Percentiles rank a stretch among this genome's conserved stretches.
Conservation (phyloP, 2,888 invertebrate species). For the Ectobius pallidus region DNA sequence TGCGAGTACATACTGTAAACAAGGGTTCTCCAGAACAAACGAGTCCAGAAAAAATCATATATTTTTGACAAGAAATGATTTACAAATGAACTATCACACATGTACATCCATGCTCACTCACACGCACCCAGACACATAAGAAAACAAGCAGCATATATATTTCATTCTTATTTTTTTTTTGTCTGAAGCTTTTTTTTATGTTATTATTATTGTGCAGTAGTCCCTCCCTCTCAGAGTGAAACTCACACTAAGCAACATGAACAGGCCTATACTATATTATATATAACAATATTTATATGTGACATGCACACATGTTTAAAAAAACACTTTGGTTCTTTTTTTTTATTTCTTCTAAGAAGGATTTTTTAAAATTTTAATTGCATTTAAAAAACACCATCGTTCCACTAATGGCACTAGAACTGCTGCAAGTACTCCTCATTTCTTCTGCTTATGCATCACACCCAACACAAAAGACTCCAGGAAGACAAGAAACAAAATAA, state of each 20-base stretch:
- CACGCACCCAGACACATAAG: slow-evolving; percentile 50
- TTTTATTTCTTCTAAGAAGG: slow-evolving; percentile 28
- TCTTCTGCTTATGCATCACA: slow-evolving; percentile 6
- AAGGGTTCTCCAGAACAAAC: too few relatives aligned
- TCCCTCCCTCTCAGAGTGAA: slow-evolving; percentile 23
- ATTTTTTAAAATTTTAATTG: slow-evolving; percentile 56
- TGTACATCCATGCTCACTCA: slow-evolving; percentile 44
- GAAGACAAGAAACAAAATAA: background rate
- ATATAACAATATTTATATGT: slow-evolving; percentile 65
- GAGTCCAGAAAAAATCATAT: slow-evolving; percentile 59
- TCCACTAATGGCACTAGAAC: slow-evolving; percentile 63
- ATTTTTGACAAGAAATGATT: slow-evolving; percentile 60
- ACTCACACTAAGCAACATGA: slow-evolving; percentile 50
- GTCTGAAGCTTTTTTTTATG: slow-evolving; percentile 25
- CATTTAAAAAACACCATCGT: slow-evolving; percentile 53
- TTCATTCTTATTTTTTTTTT: slow-evolving; percentile 49
- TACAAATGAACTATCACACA: slow-evolving; percentile 61
- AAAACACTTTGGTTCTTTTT: slow-evolving; percentile 45
- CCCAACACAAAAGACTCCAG: background rate
- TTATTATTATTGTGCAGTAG: slow-evolving; percentile 33
- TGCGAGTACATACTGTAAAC: too few relatives aligned
- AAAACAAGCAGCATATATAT: slow-evolving; percentile 57
- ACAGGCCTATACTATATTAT: slow-evolving; percentile 48
- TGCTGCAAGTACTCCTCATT: slow-evolving; percentile 47
- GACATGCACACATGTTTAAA: slow-evolving; percentile 57